Conservation (phyloP, 2,888 invertebrate species). For the Heliconius sara region DNA sequence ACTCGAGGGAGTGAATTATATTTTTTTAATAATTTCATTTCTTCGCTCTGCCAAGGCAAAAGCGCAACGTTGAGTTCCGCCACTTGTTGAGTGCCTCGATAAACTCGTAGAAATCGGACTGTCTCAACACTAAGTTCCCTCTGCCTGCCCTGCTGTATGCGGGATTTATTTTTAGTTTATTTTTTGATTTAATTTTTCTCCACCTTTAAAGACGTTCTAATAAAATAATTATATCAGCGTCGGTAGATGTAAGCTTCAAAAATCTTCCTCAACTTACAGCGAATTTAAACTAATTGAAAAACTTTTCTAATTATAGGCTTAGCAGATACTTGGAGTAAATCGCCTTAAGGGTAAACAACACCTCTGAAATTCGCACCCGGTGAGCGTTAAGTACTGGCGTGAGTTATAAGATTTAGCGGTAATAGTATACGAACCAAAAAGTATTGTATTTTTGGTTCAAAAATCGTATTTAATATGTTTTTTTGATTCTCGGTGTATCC, state of each 20-base stretch:
- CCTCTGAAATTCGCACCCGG: slow-evolving; percentile 75
- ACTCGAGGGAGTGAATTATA: too few relatives aligned
- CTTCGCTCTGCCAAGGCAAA: too few relatives aligned
- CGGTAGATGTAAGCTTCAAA: slow-evolving; percentile 74
- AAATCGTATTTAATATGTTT: neutral
- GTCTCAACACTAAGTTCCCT: too few relatives aligned
- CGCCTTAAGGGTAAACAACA: slow-evolving; percentile 82
- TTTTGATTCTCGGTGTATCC: neutral
- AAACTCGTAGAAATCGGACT: too few relatives aligned
- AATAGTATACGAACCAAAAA: too few relatives aligned
- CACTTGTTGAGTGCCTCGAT: too few relatives aligned
- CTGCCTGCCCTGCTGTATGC: too few relatives aligned
- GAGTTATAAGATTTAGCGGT: slow-evolving; percentile 33
- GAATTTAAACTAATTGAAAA: slow-evolving; percentile 83
- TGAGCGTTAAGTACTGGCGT: slow-evolving; percentile 48
- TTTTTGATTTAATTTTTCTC: neutral
- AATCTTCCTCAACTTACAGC: slow-evolving; percentile 75
- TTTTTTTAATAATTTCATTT: too few relatives aligned
- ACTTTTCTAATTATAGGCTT: slow-evolving; percentile 84
- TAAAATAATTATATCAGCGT: slow-evolving; percentile 56
- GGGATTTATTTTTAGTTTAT: too few relatives aligned
- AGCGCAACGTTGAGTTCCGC: too few relatives aligned
- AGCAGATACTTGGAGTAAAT: slow-evolving; percentile 82
- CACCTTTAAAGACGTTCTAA: slow-evolving; percentile 39
- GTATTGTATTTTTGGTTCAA: neutral